Conservation (phyloP, 2,113 vertebrate species). For the Gallinago paraguaiae region DNA sequence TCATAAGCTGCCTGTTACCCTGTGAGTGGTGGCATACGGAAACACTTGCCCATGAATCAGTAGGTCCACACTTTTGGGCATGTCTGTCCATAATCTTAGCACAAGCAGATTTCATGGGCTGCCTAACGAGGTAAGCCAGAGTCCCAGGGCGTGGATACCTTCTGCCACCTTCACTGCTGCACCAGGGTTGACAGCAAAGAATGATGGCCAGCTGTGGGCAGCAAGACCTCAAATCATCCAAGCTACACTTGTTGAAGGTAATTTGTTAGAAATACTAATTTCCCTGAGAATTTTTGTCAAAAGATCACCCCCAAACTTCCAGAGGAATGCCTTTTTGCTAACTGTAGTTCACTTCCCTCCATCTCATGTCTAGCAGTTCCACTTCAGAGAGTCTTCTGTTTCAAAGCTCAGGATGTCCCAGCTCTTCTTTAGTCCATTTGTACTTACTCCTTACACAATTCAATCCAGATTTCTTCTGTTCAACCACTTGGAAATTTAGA, state of each 20-base stretch:
- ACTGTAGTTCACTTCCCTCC: neutral
- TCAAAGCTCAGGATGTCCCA: neutral
- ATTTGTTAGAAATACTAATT: neutral
- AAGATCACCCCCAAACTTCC: neutral
- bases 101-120: neutral
- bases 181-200: neutral
- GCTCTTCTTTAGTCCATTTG: neutral
- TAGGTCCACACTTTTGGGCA: accelerated
- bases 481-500: neutral
- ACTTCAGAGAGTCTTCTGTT: neutral
- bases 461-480: neutral
- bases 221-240: neutral
- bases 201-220: neutral
- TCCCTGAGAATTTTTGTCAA: neutral
- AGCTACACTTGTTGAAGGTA: neutral
- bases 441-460: neutral
- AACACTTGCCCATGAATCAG: neutral
- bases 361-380: neutral
- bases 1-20: neutral
- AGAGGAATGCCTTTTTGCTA: neutral
- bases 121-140: neutral
- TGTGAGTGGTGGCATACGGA: accelerated
- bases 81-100: neutral
- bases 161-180: neutral
- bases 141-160: neutral